These are phyloP conservation scores for Eilema sororculum DNA, from an alignment of 2,888 invertebrate genomes.

Conservation along the genomic window DNA sequence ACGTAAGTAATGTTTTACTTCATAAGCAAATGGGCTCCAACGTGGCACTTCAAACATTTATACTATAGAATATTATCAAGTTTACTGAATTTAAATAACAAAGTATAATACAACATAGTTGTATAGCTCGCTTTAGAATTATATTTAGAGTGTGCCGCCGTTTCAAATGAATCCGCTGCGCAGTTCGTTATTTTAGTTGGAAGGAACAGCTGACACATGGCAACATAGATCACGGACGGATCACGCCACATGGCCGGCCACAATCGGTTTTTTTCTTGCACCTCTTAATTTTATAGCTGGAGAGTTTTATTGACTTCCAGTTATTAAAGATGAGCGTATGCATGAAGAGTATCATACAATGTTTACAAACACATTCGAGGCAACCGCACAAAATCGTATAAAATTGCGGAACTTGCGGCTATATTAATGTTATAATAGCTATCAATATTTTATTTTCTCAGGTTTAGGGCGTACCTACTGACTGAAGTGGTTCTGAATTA, in stretches of 20 bases:
- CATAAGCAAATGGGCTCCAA: neutral
- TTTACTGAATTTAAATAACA: constrained; percentile 19
- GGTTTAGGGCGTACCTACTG: neutral
- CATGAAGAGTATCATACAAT: neutral
- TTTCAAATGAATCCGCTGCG: constrained; percentile 64
- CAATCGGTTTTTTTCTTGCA: constrained; percentile 41
- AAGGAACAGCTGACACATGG: constrained; percentile 74
- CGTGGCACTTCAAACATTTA: constrained; percentile 8
- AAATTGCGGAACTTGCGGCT: neutral
- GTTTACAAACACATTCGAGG: constrained; percentile 7
- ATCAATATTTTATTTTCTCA: neutral
- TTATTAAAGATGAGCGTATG: constrained; percentile 17
- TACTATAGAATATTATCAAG: constrained; percentile 2
- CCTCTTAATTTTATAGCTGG: constrained; percentile 41
- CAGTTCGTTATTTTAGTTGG: constrained; percentile 72
- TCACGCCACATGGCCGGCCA: constrained; percentile 59
- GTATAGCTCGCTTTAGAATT: constrained; percentile 40
- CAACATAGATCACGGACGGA: constrained; percentile 59
- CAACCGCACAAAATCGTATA: constrained; percentile 5
- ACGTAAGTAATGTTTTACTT: neutral
- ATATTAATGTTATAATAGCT: neutral
- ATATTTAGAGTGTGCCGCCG: constrained; percentile 47
- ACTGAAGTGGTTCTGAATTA: neutral
- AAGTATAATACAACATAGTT: constrained; percentile 26
- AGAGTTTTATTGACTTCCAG: constrained; percentile 39